phyloP scores from a whole-genome alignment of 1,140 invertebrate genomes.

The Andrena cerasifolii region DNA sequence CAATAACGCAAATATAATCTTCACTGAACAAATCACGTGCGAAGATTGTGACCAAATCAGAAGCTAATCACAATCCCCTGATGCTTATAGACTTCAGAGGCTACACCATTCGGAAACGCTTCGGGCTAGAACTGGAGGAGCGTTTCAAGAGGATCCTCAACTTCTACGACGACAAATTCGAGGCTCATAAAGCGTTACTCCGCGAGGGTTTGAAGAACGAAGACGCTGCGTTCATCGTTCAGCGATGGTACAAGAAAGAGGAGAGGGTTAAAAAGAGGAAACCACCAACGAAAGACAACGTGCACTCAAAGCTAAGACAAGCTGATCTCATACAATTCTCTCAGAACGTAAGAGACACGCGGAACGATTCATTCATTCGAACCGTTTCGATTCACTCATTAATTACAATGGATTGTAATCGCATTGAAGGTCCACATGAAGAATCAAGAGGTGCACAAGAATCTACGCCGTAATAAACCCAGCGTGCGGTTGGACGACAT shows the following conservation, averaged over 20 bases:
- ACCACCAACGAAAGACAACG: slow-evolving; percentile 64
- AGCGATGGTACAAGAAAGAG: slow-evolving; percentile 79
- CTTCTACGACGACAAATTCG: slow-evolving; percentile 76
- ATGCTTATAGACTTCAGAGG: slow-evolving; percentile 84
- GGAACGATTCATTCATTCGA: not conserved
- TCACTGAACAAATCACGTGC: too few relatives aligned
- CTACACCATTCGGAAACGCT: slow-evolving; percentile 85
- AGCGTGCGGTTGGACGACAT: slow-evolving; percentile 83
- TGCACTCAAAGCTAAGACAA: slow-evolving; percentile 79
- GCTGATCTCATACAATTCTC: slow-evolving; percentile 83
- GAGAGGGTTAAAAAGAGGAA: slow-evolving; percentile 69
- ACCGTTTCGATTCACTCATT: too few relatives aligned
- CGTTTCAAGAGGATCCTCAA: slow-evolving; percentile 78
- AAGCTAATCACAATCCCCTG: not conserved
- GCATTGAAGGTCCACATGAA: slow-evolving; percentile 85
- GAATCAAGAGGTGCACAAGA: slow-evolving; percentile 88
- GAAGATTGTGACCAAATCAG: too few relatives aligned
- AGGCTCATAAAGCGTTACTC: slow-evolving; percentile 77
- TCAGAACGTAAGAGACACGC: slow-evolving; percentile 79
- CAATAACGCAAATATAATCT: too few relatives aligned
- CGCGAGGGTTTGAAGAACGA: slow-evolving; percentile 81
- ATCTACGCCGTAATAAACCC: slow-evolving; percentile 85
- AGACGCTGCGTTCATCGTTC: slow-evolving; percentile 81
- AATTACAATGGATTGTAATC: slow-evolving; percentile 16
- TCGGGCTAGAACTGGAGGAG: slow-evolving; percentile 83